Conservation (phyloP, 2,113 vertebrate genomes). For the Microtus oregoni region DNA sequence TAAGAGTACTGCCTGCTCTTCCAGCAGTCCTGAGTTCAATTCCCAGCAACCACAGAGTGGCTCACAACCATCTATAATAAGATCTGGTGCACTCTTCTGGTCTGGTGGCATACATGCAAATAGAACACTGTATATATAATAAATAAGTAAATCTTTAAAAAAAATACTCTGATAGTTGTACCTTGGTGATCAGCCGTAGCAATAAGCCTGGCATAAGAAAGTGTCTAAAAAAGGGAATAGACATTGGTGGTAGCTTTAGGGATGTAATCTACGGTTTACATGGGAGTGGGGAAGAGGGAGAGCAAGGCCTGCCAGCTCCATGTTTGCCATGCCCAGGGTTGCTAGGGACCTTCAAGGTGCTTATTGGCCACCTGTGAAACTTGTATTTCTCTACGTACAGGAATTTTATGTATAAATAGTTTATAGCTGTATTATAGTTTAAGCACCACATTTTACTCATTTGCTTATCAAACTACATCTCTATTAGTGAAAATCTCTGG, state of each 20-base stretch:
- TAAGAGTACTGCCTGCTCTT: too few relatives aligned
- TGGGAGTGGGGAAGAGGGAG: neutral
- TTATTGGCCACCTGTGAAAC: neutral
- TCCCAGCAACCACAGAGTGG: too few relatives aligned
- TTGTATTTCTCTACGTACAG: neutral
- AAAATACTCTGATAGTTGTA: neutral
- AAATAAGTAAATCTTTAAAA: too few relatives aligned
- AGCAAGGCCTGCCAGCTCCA: neutral
- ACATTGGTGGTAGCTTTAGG: neutral
- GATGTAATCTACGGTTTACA: neutral
- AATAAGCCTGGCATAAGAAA: neutral
- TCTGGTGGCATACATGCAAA: too few relatives aligned
- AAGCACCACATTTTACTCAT: neutral
- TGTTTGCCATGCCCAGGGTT: too few relatives aligned
- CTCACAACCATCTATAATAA: too few relatives aligned
- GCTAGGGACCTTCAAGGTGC: neutral
- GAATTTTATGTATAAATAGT: neutral
- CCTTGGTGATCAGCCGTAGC: neutral
- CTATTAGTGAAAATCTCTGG: neutral
- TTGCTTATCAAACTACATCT: neutral
- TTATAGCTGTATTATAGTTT: neutral
- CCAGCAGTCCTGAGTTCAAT: too few relatives aligned
- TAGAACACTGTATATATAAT: too few relatives aligned
- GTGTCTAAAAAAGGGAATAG: neutral
- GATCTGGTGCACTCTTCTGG: too few relatives aligned